These are phyloP conservation scores for Akabosia matsudoensis DNA, from an alignment of 1,140 invertebrate species.

Conservation along the genomic window DNA sequence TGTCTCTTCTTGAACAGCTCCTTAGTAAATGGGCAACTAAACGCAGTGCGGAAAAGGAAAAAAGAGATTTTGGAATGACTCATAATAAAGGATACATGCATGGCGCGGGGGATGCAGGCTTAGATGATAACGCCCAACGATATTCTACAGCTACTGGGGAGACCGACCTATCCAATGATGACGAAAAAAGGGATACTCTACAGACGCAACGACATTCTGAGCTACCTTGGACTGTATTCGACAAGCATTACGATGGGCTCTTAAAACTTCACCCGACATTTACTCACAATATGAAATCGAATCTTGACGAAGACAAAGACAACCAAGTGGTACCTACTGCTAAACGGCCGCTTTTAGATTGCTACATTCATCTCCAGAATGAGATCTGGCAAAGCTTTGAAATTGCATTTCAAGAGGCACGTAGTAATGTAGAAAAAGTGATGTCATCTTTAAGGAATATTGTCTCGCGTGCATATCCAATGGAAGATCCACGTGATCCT, in stretches of 20 bases:
- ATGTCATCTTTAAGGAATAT: neutral
- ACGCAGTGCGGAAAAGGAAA: too few species aligned
- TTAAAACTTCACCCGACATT: neutral
- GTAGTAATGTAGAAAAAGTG: neutral
- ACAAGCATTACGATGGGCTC: neutral
- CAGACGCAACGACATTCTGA: neutral
- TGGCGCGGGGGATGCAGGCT: too few species aligned
- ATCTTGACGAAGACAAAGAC: neutral
- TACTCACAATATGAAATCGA: neutral
- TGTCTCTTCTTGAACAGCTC: too few species aligned
- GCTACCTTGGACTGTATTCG: neutral
- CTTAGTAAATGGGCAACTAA: too few species aligned
- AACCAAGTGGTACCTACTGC: neutral
- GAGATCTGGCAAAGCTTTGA: neutral
- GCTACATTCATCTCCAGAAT: neutral
- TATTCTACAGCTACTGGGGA: too few species aligned
- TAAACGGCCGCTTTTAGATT: neutral
- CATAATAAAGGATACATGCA: too few species aligned
- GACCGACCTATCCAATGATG: too few species aligned
- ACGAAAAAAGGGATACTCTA: neutral
- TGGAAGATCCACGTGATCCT: neutral
- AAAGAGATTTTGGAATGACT: too few species aligned
- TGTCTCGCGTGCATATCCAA: neutral
- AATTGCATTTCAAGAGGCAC: neutral
- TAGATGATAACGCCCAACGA: too few species aligned